Evolutionary conservation across 2,888 invertebrate genomes (phyloP), one percentile per base, ranked within the genome.

Genomic region (Tetanocera ferruginea): DNA sequence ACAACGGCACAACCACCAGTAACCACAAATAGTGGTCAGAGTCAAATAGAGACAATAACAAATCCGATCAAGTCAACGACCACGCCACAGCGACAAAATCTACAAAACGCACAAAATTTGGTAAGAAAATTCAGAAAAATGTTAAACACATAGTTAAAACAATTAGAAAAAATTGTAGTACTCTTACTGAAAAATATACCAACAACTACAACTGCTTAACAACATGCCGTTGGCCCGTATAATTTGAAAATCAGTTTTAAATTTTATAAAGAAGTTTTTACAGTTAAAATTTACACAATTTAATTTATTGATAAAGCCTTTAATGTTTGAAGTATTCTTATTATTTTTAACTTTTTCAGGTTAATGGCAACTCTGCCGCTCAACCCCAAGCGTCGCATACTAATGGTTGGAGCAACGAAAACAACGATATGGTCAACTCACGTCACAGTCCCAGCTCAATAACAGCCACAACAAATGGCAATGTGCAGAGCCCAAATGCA

Each of bases 91-190:
- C 80, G 83, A 28, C 79, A 77, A 69, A 77, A 77, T 62, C 31
- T 79, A 31, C 86, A 86, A 80, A 81, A 82, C 76, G 80, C 79
- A 67, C 88, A 87, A 81, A 87, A 87, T 81, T 83, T 86, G 79
- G 86, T 86, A 55, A 81, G 79, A 25, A 75, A 77, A 43, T 19
- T 57, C 6, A 11, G 19, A 19, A 57, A 9, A 25, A 51, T 52
- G 14, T 2, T 5, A 9, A 19, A 6, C 6, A n/a, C 19, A 25
- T 5, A 19, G 23, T 57, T n/a, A 57, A 14, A 28, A 9, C 0
- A 11, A 9, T 5, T 25, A n/a, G n/a, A n/a, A n/a, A n/a, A n/a
- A n/a, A n/a, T n/a, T n/a, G n/a, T n/a, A n/a, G n/a, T n/a, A n/a
- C n/a, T n/a, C n/a, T n/a, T n/a, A n/a, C n/a, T n/a, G n/a, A n/a